phyloP scores from a whole-genome alignment of 1,140 invertebrate species.

The Hypsibius dujardini region DNA sequence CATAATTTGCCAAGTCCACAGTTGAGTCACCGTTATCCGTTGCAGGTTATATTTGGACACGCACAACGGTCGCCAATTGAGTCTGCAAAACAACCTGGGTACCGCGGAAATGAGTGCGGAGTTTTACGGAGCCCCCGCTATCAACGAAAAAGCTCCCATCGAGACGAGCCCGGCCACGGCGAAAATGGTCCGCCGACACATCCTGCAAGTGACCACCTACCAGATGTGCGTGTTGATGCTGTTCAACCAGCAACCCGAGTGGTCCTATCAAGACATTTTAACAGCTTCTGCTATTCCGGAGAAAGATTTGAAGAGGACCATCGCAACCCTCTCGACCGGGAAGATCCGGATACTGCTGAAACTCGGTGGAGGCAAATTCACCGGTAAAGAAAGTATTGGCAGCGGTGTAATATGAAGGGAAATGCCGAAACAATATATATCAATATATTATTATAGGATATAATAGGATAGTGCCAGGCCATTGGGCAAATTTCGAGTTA shows the following conservation, averaged over 20 bases:
- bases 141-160: background rate
- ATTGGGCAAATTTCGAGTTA: too few relatives aligned
- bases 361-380: background rate
- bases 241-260: conserved; percentile 1
- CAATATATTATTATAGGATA: too few relatives aligned
- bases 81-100: conserved; percentile 4
- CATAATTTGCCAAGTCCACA: too few relatives aligned
- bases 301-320: background rate
- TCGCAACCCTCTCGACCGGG: background rate
- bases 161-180: background rate
- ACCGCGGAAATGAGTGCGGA: background rate
- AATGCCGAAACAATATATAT: too few relatives aligned
- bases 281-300: background rate
- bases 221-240: conserved; percentile 5
- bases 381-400: background rate
- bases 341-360: conserved; percentile 1
- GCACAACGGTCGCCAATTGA: background rate
- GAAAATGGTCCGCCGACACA: background rate
- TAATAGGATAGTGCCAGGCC: too few relatives aligned
- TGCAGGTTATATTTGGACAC: conserved; percentile 5
- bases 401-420: too few relatives aligned
- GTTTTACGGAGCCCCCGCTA: background rate
- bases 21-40: background rate
- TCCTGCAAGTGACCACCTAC: conserved; percentile 2
- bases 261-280: conserved; percentile 9